Evolutionary conservation across 2,888 invertebrate genomes (phyloP).

Genomic region (Busseola fusca): DNA sequence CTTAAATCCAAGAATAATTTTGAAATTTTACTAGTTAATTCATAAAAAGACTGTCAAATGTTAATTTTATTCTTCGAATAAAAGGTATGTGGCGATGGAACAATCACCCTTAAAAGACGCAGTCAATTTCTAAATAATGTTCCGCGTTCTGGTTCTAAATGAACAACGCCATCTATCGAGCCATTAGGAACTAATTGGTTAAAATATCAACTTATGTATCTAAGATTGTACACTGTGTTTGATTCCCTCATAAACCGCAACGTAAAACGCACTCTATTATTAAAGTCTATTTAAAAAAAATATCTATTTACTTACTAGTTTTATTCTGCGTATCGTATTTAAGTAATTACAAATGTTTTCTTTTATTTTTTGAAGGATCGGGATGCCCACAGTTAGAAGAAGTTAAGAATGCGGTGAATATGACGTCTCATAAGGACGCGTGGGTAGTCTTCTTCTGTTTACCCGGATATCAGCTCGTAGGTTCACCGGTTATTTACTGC

Average conservation of each 20-base stretch:
- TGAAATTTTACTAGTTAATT: too few species aligned
- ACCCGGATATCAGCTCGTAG: constrained; percentile 89
- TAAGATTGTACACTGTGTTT: too few species aligned
- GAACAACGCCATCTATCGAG: too few species aligned
- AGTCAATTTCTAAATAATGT: neutral
- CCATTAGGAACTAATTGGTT: too few species aligned
- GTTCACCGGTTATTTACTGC: constrained; percentile 91
- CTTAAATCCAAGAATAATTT: too few species aligned
- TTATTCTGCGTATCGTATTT: neutral
- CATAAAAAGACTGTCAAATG: too few species aligned
- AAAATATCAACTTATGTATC: too few species aligned
- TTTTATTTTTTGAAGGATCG: constrained; percentile 79
- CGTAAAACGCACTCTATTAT: neutral
- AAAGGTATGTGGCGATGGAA: too few species aligned
- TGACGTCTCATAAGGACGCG: constrained; percentile 86
- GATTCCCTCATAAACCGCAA: neutral
- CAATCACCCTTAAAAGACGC: neutral
- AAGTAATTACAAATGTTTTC: neutral
- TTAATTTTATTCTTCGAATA: too few species aligned
- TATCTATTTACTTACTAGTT: neutral
- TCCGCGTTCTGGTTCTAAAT: neutral
- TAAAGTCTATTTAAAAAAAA: neutral
- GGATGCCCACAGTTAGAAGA: constrained; percentile 86
- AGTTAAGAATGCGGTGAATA: constrained; percentile 88
- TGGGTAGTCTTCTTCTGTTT: constrained; percentile 91